Conservation (phyloP, 2,113 vertebrate genomes). For the Eudyptes chrysolophus region DNA sequence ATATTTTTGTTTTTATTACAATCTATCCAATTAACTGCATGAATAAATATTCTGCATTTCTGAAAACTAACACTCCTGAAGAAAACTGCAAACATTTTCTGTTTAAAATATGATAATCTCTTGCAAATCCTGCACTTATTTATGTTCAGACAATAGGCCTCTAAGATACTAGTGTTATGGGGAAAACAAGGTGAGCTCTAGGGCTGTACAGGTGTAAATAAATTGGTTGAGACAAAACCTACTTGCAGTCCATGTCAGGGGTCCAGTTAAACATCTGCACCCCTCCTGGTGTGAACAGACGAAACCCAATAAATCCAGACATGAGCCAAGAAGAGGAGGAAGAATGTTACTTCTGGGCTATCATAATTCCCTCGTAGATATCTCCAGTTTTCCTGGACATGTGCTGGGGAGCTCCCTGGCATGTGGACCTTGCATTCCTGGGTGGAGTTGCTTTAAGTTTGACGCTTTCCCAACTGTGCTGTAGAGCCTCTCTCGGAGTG, state of each 20-base stretch:
- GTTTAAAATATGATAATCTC: not conserved
- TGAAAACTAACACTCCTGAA: not conserved
- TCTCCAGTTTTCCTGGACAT: not conserved
- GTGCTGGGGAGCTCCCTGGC: not conserved
- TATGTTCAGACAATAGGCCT: not conserved
- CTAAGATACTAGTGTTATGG: not conserved
- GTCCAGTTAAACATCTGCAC: not conserved
- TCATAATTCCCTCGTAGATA: not conserved
- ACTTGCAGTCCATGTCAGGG: not conserved
- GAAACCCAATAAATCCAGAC: not conserved
- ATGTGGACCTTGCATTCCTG: not conserved
- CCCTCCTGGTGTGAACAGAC: not conserved
- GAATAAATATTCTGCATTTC: slow-evolving; percentile 1
- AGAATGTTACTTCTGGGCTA: not conserved
- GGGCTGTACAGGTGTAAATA: not conserved
- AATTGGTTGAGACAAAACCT: not conserved
- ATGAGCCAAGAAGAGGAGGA: not conserved
- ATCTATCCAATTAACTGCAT: not conserved
- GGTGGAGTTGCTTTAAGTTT: not conserved
- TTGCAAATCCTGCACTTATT: not conserved
- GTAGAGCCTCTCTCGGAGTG: not conserved
- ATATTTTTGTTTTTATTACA: not conserved
- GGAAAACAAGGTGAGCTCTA: not conserved
- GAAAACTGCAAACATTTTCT: not conserved
- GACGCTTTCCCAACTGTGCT: not conserved